Evolutionary conservation across 2,888 invertebrate species (phyloP), one percentile per base, ranked within the genome.

Genomic region (Acanthosepion pharaonis): DNA sequence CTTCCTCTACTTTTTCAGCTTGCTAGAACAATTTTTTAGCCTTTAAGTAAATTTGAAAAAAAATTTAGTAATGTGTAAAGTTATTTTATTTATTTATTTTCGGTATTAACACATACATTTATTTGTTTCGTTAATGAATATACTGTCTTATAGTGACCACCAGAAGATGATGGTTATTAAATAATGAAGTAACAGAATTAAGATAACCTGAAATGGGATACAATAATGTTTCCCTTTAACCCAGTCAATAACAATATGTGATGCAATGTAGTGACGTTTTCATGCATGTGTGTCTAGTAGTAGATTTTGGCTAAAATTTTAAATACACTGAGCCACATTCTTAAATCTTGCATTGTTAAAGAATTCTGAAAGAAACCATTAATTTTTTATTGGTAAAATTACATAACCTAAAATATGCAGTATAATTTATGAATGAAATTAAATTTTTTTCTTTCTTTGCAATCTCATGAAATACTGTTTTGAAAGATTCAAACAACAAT

Each of bases 201-300:
- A 78, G n/a, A 78, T 33, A 33, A 78, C 78, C n/a, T 78, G n/a
- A 78, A 78, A 78, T 78, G 78, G n/a, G n/a, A 78, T 78, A 78
- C 33, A 33, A 78, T 33, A 33, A 33, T 33, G 33, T n/a, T 78
- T 78, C 78, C n/a, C 18, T 78, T 78, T 78, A 78, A 15, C 33
- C n/a, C 9, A 59, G 20, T 78, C 33, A 33, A 33, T 59, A 59
- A 23, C 0, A 59, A 23, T 20, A 23, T 59, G 59, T 23, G 23
- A 20, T 23, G 5, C 59, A 59, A 59, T 59, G 59, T 59, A 5
- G 20, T 0, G 55, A 55, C 20, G 20, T 55, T 20, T 55, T 20
- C 20, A 55, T 55, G 55, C 55, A 20, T 55, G 59, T 20, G 5
- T 20, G 59, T 6, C 59, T 23, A 6, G 59, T 23, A 59, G 23